phyloP scores from a whole-genome alignment of 2,113 vertebrate species.

The Mirounga angustirostris region DNA sequence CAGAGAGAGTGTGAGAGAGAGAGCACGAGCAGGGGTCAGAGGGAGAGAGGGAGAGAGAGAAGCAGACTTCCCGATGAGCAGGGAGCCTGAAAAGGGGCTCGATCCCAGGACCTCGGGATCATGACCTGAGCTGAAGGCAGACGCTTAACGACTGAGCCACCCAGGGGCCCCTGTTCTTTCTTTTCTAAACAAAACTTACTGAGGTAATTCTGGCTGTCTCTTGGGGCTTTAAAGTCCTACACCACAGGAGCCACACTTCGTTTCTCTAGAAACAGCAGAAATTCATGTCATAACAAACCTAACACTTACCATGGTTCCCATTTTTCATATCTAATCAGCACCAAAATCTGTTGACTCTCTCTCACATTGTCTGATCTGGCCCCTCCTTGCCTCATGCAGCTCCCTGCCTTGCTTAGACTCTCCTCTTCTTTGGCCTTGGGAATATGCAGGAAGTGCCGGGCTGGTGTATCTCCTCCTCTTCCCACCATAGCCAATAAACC shows the following conservation, averaged over 20 bases:
- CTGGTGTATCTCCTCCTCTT: background rate
- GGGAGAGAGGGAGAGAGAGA: background rate
- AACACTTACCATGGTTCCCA: background rate
- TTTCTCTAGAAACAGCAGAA: background rate
- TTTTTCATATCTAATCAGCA: background rate
- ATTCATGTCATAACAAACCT: background rate
- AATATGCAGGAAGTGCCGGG: rapidly evolving
- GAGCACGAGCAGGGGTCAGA: background rate
- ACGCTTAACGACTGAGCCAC: background rate
- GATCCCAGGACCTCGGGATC: background rate
- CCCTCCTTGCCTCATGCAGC: background rate
- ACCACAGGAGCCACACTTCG: background rate
- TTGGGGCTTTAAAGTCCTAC: background rate
- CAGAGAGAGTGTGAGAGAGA: background rate
- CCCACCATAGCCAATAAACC: background rate
- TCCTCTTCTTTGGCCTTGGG: background rate
- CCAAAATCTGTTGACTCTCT: background rate
- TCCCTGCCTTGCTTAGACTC: background rate
- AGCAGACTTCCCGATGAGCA: background rate
- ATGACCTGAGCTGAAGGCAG: background rate
- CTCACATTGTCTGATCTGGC: background rate
- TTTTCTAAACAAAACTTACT: background rate
- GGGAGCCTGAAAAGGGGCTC: rapidly evolving
- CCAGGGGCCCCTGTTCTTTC: background rate
- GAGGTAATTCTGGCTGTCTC: background rate